These are phyloP conservation scores for Andricus curvator DNA, from an alignment of 2,888 invertebrate genomes.

Conservation along the genomic window DNA sequence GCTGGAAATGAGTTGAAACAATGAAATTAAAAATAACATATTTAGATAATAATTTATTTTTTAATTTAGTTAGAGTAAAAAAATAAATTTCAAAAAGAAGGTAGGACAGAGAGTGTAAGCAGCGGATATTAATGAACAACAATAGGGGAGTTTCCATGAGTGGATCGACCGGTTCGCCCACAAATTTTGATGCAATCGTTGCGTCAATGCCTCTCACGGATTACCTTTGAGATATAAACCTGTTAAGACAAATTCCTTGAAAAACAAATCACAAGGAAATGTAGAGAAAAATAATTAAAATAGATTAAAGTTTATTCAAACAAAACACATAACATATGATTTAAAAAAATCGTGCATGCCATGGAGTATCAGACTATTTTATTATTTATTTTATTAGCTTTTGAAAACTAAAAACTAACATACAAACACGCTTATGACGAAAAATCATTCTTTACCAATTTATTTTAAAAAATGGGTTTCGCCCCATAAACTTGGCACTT, in stretches of 20 bases:
- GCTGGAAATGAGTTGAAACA: neutral
- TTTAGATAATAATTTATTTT: neutral
- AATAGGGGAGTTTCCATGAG: conserved; percentile 7
- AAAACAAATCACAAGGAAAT: neutral
- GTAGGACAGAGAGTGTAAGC: neutral
- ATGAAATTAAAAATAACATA: neutral
- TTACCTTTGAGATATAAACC: conserved; percentile 6
- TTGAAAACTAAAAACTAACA: too few relatives aligned
- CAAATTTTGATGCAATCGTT: conserved; percentile 19
- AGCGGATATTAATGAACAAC: neutral
- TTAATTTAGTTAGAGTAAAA: neutral
- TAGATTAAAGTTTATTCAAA: too few relatives aligned
- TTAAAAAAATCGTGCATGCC: too few relatives aligned
- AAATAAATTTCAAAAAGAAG: conserved; percentile 13
- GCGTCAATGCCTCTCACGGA: neutral
- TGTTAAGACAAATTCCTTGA: neutral
- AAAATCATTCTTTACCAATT: too few relatives aligned
- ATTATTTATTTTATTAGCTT: too few relatives aligned
- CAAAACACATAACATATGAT: too few relatives aligned
- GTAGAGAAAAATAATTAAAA: neutral
- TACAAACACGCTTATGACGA: too few relatives aligned
- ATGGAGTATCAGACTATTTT: too few relatives aligned
- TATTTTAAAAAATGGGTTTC: too few relatives aligned
- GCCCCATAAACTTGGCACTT: too few relatives aligned
- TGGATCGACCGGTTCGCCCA: conserved; percentile 29